phyloP scores from a whole-genome alignment of 2,113 vertebrate species.

The human region GRCh38 chr5:6424501-6425000 shows the following conservation, averaged over 20 bases:
- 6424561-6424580: background rate
- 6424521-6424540: too few relatives aligned
- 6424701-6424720: background rate
- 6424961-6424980: too few relatives aligned
- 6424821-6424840: background rate
- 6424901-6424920: background rate
- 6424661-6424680: rapidly evolving
- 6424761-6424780: background rate
- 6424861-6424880: too few relatives aligned
- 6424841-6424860: too few relatives aligned
- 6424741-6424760: rapidly evolving
- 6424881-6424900: background rate
- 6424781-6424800: background rate
- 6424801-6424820: too few relatives aligned
- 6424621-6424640: background rate
- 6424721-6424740: background rate
- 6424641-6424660: background rate
- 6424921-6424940: too few relatives aligned
- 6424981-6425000: background rate
- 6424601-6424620: background rate
- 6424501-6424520: rapidly evolving
- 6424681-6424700: background rate
- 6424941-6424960: too few relatives aligned
- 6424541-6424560: background rate
- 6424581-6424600: background rate